Base-by-base conservation (phyloP, 2,888 invertebrate genomes). In the Tetragonula carbonaria region DNA sequence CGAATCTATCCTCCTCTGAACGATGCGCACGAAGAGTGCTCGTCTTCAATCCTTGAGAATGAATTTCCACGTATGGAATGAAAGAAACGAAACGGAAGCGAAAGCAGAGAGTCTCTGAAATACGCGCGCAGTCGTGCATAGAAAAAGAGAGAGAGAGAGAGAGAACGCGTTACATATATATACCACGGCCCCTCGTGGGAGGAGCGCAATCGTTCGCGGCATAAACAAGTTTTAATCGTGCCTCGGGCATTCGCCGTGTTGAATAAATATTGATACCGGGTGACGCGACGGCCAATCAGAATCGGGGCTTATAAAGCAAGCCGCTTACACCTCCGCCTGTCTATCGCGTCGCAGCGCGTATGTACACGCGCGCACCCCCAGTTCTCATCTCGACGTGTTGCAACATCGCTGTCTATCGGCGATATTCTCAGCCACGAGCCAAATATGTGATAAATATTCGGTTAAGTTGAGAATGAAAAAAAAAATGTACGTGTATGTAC, bases 181-280 rank as follows among this genome's bases (percentile, higher is more conserved):
- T 45, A 45, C 45, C 84, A 38, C 38, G 78, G 84, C 83, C 86
- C 70, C 86, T 68, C 11, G 90, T 91, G 92, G 93, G 93, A 90
- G 93, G 93, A 92, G 93, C 91, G 88, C 80, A 90, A 90, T 90
- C 92, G 92, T 93, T 92, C 90, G 92, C 91, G 89, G 92, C 89
- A 92, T 93, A 93, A 93, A 93, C 93, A 92, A 93, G 92, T 93
- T 93, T 93, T 93, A 93, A 93, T 93, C 92, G 91, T 87, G 90
- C 91, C 89, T 88, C 91, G 91, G 91, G 92, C 90, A 92, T 93
- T 94, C 91, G 92, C 91, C 90, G 91, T 88, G 91, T 91, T 93
- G 92, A 92, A 94, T 93, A 94, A 94, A 94, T 93, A 94, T 93
- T 93, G 93, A 93, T 93, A 92, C 91, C 92, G 91, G 84, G 86